Conservation (phyloP, 2,113 vertebrate species). For the Limanda limanda region DNA sequence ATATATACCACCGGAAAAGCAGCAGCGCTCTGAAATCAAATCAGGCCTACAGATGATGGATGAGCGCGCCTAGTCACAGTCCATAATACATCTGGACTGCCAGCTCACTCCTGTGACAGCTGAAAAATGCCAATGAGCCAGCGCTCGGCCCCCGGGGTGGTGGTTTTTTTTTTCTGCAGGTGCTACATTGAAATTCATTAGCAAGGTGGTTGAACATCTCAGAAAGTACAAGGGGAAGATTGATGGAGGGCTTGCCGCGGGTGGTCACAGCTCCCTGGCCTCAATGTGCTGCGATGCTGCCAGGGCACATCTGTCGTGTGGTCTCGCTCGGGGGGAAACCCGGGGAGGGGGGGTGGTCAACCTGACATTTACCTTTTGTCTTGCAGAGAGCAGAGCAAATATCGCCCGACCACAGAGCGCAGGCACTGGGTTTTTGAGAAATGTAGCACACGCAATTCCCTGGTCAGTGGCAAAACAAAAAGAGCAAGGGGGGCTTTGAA, state of each 20-base stretch:
- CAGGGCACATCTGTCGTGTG: slow-evolving; percentile 62
- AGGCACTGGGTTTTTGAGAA: slow-evolving; percentile 33
- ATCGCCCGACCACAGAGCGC: slow-evolving; percentile 20
- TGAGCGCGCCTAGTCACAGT: slow-evolving; percentile 72
- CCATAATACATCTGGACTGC: slow-evolving; percentile 71
- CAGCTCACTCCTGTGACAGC: slow-evolving; percentile 55
- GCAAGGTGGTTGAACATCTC: slow-evolving; percentile 51
- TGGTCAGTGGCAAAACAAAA: slow-evolving; percentile 34
- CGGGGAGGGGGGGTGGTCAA: slow-evolving; percentile 9
- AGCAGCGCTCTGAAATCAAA: slow-evolving; percentile 68
- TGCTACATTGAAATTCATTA: slow-evolving; percentile 74
- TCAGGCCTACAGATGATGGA: slow-evolving; percentile 74
- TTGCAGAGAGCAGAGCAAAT: slow-evolving; percentile 49
- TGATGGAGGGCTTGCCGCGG: slow-evolving; percentile 48
- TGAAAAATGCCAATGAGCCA: slow-evolving; percentile 65
- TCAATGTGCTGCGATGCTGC: slow-evolving; percentile 70
- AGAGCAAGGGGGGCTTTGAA: slow-evolving; percentile 16
- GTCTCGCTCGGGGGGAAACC: slow-evolving; percentile 18
- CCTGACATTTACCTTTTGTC: slow-evolving; percentile 72
- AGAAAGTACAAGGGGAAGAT: slow-evolving; percentile 38
- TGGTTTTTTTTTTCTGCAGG: slow-evolving; percentile 37
- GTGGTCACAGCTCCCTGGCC: slow-evolving; percentile 51
- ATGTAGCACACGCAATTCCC: slow-evolving; percentile 27
- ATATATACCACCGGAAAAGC: slow-evolving; percentile 55
- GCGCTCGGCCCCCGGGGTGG: slow-evolving; percentile 17